Percentiles rank a stretch among this genome's conserved stretches.
These are phyloP conservation scores for Psittacula derbiana DNA, from an alignment of 2,797 vertebrate genomes.

Conservation along the genomic window DNA sequence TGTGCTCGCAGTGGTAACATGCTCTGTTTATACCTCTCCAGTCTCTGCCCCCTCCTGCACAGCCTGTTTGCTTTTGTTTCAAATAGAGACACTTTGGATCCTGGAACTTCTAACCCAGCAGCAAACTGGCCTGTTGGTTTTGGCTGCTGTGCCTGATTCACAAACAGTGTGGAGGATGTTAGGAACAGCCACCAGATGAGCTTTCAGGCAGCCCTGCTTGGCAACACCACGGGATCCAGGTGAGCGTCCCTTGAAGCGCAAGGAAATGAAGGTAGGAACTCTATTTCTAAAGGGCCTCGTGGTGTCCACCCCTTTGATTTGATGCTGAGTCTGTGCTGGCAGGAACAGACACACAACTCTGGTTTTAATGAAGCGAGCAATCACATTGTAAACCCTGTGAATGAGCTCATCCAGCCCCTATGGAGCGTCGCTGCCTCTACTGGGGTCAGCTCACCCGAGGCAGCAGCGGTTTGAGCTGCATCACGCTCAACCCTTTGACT, in stretches of 20 bases:
- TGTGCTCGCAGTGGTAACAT: fast-evolving
- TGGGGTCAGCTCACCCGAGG: background rate
- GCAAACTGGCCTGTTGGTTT: background rate
- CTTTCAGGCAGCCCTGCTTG: background rate
- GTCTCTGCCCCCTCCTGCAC: background rate
- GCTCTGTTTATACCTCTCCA: background rate
- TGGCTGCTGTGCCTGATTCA: background rate
- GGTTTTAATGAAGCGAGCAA: background rate
- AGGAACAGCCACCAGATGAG: background rate
- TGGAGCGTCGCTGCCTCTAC: background rate
- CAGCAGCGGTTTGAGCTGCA: background rate
- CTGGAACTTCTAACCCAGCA: background rate
- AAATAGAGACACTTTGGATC: background rate
- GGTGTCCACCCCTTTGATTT: background rate
- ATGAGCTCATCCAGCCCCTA: background rate
- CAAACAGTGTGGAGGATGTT: background rate
- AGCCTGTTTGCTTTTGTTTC: background rate
- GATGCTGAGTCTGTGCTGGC: background rate
- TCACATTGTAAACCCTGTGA: background rate
- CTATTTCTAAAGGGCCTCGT: background rate
- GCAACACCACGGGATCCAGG: background rate
- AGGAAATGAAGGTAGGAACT: background rate
- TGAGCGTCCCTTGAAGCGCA: background rate
- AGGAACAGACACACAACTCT: background rate
- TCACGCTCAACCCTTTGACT: background rate